A percentile compares a stretch with the other conserved stretches of the same genome.
phyloP scores from a whole-genome alignment of 2,888 invertebrate genomes.

The Adineta ricciae region DNA sequence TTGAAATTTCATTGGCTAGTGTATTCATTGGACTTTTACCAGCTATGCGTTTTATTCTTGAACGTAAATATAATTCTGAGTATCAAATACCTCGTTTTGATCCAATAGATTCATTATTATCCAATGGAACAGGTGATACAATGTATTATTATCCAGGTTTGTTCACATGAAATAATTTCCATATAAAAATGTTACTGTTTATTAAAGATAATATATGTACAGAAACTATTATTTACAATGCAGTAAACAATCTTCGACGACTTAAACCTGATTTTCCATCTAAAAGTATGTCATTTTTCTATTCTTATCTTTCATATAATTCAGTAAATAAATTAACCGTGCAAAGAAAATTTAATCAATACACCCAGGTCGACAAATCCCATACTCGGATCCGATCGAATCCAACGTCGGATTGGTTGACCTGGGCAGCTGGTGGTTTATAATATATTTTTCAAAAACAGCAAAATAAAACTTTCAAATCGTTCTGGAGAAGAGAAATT shows the following conservation, averaged over 20 bases:
- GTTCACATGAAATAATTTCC: background rate
- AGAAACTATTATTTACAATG: background rate
- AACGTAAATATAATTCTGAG: background rate
- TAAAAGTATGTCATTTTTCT: background rate
- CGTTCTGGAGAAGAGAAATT: no score
- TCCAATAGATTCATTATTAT: background rate
- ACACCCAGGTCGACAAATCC: no score
- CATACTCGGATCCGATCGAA: no score
- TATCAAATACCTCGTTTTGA: background rate
- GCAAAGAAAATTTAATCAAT: no score
- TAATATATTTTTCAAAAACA: no score
- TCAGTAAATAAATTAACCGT: no score
- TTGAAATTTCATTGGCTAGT: background rate
- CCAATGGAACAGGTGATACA: background rate
- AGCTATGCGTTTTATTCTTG: constrained; percentile 4
- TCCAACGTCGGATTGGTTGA: no score
- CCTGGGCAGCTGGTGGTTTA: no score
- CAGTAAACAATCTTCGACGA: background rate
- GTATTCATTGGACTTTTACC: background rate
- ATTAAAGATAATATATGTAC: background rate
- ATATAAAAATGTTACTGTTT: background rate
- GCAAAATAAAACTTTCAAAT: no score
- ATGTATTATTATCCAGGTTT: background rate
- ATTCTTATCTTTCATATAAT: no score
- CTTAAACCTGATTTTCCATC: background rate